A percentile compares a stretch with the other conserved stretches of the same genome.
These are phyloP conservation scores for Passer montanus DNA, from an alignment of 2,113 vertebrate genomes.

Conservation along the genomic window DNA sequence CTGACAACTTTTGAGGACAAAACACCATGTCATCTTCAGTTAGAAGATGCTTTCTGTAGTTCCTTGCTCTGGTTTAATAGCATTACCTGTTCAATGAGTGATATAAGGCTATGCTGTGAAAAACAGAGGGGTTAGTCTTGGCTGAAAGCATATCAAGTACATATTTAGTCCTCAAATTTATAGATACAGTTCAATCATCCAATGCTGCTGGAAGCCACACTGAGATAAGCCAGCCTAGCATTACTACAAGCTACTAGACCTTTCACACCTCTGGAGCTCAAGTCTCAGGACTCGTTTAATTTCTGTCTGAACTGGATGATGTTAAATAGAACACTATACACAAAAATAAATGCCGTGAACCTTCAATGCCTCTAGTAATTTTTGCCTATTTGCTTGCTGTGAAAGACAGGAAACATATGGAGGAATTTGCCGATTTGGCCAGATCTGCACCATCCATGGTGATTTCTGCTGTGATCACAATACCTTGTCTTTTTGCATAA, in stretches of 20 bases:
- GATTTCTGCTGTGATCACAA: background rate
- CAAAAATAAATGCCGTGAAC: background rate
- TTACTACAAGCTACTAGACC: background rate
- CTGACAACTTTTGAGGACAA: background rate
- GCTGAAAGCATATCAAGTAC: background rate
- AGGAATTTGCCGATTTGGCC: background rate
- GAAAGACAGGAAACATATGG: background rate
- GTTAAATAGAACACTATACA: background rate
- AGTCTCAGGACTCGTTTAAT: background rate
- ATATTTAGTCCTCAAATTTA: background rate
- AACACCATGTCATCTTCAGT: background rate
- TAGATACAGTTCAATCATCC: background rate
- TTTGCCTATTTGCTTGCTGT: background rate
- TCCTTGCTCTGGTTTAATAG: background rate
- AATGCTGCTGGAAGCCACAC: background rate
- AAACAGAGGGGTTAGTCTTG: background rate
- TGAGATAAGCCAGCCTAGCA: background rate
- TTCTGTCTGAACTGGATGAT: background rate
- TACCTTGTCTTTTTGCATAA: background rate
- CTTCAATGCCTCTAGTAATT: background rate
- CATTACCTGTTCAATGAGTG: background rate
- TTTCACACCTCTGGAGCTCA: background rate
- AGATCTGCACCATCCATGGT: background rate
- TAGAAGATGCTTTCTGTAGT: background rate
- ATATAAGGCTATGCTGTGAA: background rate